A percentile compares a stretch with the other conserved stretches of the same genome.
These are phyloP conservation scores for Philaenus spumarius DNA, from an alignment of 1,140 invertebrate genomes.

Conservation along the genomic window DNA sequence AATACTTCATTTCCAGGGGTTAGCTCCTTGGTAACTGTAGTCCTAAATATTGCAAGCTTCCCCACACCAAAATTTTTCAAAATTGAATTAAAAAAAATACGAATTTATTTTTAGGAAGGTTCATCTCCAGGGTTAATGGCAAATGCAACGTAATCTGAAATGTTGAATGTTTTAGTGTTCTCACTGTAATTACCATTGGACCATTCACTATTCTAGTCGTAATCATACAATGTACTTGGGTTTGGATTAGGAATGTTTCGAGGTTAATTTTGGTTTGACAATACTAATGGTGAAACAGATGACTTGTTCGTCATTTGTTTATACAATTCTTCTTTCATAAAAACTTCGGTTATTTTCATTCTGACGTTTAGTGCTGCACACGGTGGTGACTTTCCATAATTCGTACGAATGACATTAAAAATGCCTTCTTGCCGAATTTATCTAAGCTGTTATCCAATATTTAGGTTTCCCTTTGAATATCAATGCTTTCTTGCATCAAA, in stretches of 20 bases:
- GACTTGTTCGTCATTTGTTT: background rate
- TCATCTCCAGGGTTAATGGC: background rate
- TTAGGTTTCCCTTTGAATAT: background rate
- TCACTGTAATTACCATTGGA: background rate
- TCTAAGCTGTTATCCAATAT: background rate
- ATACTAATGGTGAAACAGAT: background rate
- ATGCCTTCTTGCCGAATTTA: background rate
- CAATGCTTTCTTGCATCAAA: constrained; percentile 3
- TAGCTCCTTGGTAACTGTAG: no score
- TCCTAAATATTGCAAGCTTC: no score
- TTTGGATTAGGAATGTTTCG: background rate
- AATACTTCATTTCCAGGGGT: no score
- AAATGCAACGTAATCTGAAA: background rate
- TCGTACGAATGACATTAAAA: background rate
- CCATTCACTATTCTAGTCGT: background rate
- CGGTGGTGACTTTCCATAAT: background rate
- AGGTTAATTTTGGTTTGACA: background rate
- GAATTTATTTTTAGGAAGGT: no score
- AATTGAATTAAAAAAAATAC: no score
- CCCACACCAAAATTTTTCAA: no score
- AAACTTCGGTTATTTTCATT: constrained; percentile 1
- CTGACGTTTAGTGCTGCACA: background rate
- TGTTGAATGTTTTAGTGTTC: constrained; percentile 2
- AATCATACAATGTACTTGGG: background rate
- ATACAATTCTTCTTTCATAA: background rate